These are phyloP conservation scores for Schizotus pectinicornis DNA, from an alignment of 2,888 invertebrate species.

Conservation along the genomic window DNA sequence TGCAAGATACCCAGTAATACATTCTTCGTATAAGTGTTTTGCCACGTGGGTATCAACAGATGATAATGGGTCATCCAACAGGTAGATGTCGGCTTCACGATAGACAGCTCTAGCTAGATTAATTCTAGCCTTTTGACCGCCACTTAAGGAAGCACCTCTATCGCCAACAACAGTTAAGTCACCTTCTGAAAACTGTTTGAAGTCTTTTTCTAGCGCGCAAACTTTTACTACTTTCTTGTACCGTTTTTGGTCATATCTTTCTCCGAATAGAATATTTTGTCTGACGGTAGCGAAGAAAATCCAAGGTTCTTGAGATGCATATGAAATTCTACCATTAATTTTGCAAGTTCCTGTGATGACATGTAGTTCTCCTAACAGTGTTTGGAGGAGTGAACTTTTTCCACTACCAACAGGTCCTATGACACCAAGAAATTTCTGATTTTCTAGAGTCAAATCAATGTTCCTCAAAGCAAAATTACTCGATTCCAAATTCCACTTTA, in stretches of 20 bases:
- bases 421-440: conserved; percentile 59
- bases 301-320: conserved; percentile 88
- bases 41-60: conserved; percentile 85
- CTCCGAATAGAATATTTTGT: conserved; percentile 86
- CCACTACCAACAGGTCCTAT: conserved; percentile 68
- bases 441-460: conserved; percentile 47
- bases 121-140: conserved; percentile 81
- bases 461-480: conserved; percentile 51
- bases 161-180: conserved; percentile 84
- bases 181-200: conserved; percentile 73
- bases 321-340: conserved; percentile 70
- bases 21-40: conserved; percentile 78
- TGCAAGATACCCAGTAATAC: conserved; percentile 71
- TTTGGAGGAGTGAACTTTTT: conserved; percentile 73
- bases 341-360: conserved; percentile 66
- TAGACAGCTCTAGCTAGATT: conserved; percentile 73
- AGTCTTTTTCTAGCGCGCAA: conserved; percentile 75
- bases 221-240: conserved; percentile 67
- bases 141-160: conserved; percentile 77
- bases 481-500: conserved; percentile 51
- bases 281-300: conserved; percentile 76
- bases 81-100: conserved; percentile 76
- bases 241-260: conserved; percentile 65
- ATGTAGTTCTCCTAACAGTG: conserved; percentile 72
- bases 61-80: conserved; percentile 85